Evolutionary conservation across 2,113 vertebrate species (phyloP).

Genomic region (Charina bottae): DNA sequence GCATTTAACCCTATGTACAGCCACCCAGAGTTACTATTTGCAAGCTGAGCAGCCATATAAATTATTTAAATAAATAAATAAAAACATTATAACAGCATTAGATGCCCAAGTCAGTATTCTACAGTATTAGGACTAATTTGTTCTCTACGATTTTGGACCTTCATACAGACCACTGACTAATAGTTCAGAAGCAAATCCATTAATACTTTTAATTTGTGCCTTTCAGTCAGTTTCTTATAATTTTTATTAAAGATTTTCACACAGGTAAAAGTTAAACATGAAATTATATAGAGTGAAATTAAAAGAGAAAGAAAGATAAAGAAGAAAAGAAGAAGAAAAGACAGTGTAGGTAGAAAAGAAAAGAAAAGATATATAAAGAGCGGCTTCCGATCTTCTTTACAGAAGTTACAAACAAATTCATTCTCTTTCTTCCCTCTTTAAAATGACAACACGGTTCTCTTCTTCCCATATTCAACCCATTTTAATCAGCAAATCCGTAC

Average conservation of each 20-base stretch:
- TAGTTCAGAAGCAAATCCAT: background rate
- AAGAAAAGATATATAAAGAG: background rate
- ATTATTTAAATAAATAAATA: background rate
- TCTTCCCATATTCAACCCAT: background rate
- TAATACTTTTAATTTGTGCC: background rate
- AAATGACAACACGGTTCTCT: background rate
- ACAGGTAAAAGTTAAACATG: background rate
- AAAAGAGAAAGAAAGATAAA: background rate
- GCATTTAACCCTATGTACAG: background rate
- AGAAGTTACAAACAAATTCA: background rate
- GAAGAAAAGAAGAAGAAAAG: background rate
- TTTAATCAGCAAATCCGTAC: background rate
- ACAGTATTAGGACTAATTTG: background rate
- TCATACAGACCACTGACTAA: conserved; percentile 4
- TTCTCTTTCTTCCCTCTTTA: background rate
- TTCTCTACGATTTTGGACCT: conserved; percentile 10
- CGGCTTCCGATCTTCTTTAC: background rate
- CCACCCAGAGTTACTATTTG: background rate
- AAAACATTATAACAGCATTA: conserved; percentile 39
- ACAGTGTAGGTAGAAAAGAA: background rate
- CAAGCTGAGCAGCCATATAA: background rate
- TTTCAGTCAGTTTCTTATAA: background rate
- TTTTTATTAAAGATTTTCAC: background rate
- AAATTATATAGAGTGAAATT: background rate
- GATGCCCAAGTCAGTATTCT: background rate